phyloP scores from a whole-genome alignment of 2,797 vertebrate species.

The Anas acuta region DNA sequence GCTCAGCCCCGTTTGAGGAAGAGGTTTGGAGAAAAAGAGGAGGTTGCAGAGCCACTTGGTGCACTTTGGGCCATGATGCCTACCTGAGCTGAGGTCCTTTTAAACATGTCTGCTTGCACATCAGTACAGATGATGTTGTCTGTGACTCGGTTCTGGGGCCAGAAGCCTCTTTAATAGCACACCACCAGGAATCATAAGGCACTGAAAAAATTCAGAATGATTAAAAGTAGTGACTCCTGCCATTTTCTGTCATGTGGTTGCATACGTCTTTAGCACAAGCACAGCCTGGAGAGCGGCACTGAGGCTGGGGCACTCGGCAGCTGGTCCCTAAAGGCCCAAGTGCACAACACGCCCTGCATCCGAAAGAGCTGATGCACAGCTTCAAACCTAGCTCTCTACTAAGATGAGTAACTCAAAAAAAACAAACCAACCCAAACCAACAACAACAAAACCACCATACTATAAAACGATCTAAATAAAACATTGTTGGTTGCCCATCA shows the following conservation, averaged over 20 bases:
- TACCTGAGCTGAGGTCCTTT: background rate
- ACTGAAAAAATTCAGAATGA: background rate
- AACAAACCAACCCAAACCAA: background rate
- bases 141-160: background rate
- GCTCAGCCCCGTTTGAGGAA: background rate
- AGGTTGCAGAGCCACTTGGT: background rate
- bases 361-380: background rate
- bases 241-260: background rate
- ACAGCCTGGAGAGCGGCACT: background rate
- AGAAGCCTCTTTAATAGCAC: background rate
- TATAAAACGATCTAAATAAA: background rate
- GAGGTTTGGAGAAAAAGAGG: background rate
- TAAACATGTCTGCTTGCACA: background rate
- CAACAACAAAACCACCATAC: background rate
- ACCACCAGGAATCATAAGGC: background rate
- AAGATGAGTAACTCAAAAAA: background rate
- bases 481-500: background rate
- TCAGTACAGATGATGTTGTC: accelerated
- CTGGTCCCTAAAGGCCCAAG: background rate
- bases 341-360: accelerated
- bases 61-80: background rate
- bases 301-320: background rate
- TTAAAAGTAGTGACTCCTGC: background rate
- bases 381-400: background rate
- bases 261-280: background rate